Evolutionary conservation across 2,888 invertebrate genomes (phyloP).

Genomic region (Shargacucullia verbasci): DNA sequence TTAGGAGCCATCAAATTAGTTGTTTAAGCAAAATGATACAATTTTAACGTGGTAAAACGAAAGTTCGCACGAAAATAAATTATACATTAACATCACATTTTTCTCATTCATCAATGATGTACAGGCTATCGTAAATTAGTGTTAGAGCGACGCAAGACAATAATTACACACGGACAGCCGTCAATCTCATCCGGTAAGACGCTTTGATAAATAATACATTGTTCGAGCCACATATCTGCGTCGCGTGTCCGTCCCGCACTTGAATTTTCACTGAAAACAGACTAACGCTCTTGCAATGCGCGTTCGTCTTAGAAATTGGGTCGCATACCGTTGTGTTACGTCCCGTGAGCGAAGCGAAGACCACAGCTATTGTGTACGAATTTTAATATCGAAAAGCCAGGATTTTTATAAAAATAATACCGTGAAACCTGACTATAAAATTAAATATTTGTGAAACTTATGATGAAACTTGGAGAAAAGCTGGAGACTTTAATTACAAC

Average conservation of each 20-base stretch:
- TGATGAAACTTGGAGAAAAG: no score
- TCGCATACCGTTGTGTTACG: conserved; percentile 67
- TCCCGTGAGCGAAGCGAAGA: conserved; percentile 56
- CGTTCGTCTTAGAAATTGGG: conserved; percentile 68
- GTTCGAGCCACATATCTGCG: conserved; percentile 59
- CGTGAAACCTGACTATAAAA: not conserved
- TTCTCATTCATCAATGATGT: conserved; percentile 15
- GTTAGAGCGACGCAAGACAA: conserved; percentile 16
- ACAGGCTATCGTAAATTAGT: conserved; percentile 20
- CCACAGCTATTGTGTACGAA: conserved; percentile 52
- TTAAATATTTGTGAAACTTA: no score
- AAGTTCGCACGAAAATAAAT: conserved; percentile 29
- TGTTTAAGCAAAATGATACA: conserved; percentile 4
- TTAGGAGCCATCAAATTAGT: conserved; percentile 8
- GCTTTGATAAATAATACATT: conserved; percentile 63
- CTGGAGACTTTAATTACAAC: no score
- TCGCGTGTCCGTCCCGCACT: conserved; percentile 58
- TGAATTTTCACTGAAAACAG: conserved; percentile 71
- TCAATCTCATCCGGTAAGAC: conserved; percentile 56
- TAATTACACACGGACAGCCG: conserved; percentile 52
- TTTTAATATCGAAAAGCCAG: conserved; percentile 40
- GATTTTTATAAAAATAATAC: conserved; percentile 34
- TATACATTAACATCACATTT: conserved; percentile 18
- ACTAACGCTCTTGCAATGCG: conserved; percentile 62
- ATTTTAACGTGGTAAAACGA: not conserved